A percentile compares a stretch with the other conserved stretches of the same genome.
Conservation (phyloP, 2,797 vertebrate genomes). For the Malacoctenus gilli region DNA sequence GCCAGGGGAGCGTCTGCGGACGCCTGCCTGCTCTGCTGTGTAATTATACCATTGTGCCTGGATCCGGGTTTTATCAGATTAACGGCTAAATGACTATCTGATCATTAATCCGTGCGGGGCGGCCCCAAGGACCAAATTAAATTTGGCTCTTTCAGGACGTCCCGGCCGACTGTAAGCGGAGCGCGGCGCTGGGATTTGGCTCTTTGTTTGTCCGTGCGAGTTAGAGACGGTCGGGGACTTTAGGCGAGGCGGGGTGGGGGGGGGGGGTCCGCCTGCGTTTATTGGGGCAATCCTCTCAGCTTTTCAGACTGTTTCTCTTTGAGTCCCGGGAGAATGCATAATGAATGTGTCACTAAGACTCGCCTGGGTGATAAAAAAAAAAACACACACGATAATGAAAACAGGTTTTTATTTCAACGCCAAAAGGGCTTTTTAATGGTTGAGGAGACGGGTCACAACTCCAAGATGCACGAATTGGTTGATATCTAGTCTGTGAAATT, state of each 20-base stretch:
- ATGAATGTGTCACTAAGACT: slow-evolving; percentile 62
- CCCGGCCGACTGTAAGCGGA: slow-evolving; percentile 56
- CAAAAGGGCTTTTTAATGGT: slow-evolving; percentile 34
- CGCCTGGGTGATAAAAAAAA: slow-evolving; percentile 50
- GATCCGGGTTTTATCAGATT: slow-evolving; percentile 73
- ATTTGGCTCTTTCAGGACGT: slow-evolving; percentile 64
- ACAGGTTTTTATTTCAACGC: slow-evolving; percentile 25
- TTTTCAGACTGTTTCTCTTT: slow-evolving; percentile 59
- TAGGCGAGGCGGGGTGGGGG: neutral
- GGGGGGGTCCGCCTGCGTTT: slow-evolving; percentile 36
- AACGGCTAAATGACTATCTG: slow-evolving; percentile 72
- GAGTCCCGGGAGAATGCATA: slow-evolving; percentile 59
- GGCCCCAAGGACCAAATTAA: slow-evolving; percentile 71
- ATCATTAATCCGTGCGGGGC: slow-evolving; percentile 67
- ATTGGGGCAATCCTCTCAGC: slow-evolving; percentile 58
- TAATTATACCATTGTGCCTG: slow-evolving; percentile 70
- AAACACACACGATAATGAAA: slow-evolving; percentile 56
- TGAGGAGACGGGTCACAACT: slow-evolving; percentile 17
- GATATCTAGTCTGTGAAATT: slow-evolving; percentile 33
- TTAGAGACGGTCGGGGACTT: slow-evolving; percentile 46
- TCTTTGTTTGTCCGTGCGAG: slow-evolving; percentile 54
- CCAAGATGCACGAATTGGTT: slow-evolving; percentile 30
- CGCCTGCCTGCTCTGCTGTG: slow-evolving; percentile 40
- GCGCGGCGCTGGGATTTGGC: slow-evolving; percentile 59
- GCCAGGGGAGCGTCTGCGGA: slow-evolving; percentile 39